Conservation (phyloP, 2,888 invertebrate species). For the Parasteatoda lunata region DNA sequence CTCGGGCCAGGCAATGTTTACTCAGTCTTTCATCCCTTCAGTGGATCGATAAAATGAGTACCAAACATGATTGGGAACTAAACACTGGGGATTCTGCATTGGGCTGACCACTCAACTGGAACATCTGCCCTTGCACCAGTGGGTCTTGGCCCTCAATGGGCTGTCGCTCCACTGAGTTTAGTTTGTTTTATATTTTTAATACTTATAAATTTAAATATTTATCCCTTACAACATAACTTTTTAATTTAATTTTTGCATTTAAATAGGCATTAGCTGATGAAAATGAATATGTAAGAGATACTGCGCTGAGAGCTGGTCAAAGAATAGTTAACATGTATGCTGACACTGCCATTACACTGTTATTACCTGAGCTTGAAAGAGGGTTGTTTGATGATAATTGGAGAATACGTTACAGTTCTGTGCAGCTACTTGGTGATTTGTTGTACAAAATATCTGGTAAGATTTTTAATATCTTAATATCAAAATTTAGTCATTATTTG, state of each 20-base stretch:
- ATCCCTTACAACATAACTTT: background rate
- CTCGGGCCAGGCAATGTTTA: too few relatives aligned
- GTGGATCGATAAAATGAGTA: too few relatives aligned
- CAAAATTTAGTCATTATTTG: too few relatives aligned
- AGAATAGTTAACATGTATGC: conserved; percentile 97
- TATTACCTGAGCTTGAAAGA: conserved; percentile 93
- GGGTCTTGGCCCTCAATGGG: background rate
- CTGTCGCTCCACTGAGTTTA: too few relatives aligned
- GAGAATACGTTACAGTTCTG: conserved; percentile 94
- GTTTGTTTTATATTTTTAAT: background rate
- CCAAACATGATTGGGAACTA: too few relatives aligned
- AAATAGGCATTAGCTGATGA: conserved; percentile 93
- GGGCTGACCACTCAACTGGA: too few relatives aligned
- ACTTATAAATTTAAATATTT: conserved; percentile 6
- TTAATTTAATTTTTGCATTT: background rate
- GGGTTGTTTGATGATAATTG: conserved; percentile 99
- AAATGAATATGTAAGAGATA: conserved; percentile 98
- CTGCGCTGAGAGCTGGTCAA: conserved; percentile 96
- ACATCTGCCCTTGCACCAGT: background rate
- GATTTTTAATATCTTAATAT: conserved; percentile 25
- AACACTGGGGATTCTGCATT: too few relatives aligned
- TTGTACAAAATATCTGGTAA: conserved; percentile 94
- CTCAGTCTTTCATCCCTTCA: too few relatives aligned
- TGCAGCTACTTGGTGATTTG: conserved; percentile 95
- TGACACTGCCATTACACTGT: conserved; percentile 91